phyloP scores from a whole-genome alignment of 92 coral and sea anemone species.

The Meandrina meandrites region DNA sequence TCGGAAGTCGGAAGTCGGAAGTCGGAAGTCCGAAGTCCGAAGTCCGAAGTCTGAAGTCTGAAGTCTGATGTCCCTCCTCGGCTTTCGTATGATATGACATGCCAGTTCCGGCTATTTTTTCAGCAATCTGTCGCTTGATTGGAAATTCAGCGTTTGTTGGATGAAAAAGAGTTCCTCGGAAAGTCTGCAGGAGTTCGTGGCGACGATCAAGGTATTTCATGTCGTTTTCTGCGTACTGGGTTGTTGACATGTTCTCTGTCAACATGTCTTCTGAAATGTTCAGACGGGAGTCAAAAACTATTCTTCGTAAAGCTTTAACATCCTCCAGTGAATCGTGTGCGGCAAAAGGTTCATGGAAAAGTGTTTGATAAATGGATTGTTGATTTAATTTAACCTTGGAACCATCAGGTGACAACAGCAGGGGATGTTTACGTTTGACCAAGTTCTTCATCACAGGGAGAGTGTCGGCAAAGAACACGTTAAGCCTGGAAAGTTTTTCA shows the following conservation, averaged over 20 bases:
- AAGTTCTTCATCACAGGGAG: conserved; percentile 50
- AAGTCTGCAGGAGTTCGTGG: conserved; percentile 59
- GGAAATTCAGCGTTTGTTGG: conserved; percentile 36
- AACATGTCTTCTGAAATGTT: conserved; percentile 38
- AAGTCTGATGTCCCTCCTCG: too few relatives aligned
- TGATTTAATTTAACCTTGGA: conserved; percentile 31
- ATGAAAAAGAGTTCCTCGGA: conserved; percentile 38
- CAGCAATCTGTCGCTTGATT: conserved; percentile 33
- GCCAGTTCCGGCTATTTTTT: conserved; percentile 50
- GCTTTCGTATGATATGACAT: too few relatives aligned
- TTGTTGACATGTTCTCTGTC: conserved; percentile 28
- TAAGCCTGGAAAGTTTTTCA: conserved; percentile 2
- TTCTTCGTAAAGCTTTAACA: conserved; percentile 45
- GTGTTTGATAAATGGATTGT: conserved; percentile 42
- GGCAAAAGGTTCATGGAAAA: conserved; percentile 52
- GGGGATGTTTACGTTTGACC: conserved; percentile 38
- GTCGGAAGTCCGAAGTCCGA: too few relatives aligned
- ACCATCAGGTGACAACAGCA: conserved; percentile 47
- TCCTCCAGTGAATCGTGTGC: conserved; percentile 69
- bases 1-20: too few relatives aligned
- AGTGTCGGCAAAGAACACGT: conserved; percentile 49
- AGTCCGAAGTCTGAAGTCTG: too few relatives aligned
- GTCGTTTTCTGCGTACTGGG: conserved; percentile 59
- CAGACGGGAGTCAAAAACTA: conserved; percentile 42
- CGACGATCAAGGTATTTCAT: conserved; percentile 70